phyloP scores from a whole-genome alignment of 2,113 vertebrate species.

The Sigmodon hispidus region DNA sequence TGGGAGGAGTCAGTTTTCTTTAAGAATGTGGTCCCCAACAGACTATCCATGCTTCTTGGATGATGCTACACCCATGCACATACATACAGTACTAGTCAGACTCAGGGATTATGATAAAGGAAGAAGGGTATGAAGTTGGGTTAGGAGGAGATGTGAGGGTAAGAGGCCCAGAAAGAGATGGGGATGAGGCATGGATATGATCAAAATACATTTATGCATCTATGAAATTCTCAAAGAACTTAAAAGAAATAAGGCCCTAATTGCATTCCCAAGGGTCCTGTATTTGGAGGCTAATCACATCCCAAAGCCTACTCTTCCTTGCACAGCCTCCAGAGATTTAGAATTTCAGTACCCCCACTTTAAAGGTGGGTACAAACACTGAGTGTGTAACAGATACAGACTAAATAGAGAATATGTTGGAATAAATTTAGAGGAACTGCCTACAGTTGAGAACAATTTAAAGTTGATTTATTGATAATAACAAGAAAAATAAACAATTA shows the following conservation, averaged over 20 bases:
- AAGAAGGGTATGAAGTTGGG: neutral
- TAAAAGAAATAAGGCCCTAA: neutral
- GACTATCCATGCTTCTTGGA: no score
- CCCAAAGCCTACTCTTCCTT: neutral
- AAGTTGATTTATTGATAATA: conserved; percentile 56
- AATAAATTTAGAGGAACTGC: conserved; percentile 38
- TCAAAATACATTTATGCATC: neutral
- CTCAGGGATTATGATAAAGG: neutral
- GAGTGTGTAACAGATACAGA: neutral
- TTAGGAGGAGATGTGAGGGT: neutral
- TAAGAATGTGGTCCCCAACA: neutral
- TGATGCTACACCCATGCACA: no score
- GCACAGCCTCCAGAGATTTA: no score
- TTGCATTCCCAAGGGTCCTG: neutral
- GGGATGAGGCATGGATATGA: neutral
- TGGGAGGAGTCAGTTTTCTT: neutral
- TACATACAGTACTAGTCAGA: neutral
- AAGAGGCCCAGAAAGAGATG: neutral
- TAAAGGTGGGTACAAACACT: neutral
- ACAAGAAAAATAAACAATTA: conserved; percentile 56
- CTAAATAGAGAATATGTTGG: neutral
- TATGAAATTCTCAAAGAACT: neutral
- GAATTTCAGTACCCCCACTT: neutral
- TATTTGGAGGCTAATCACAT: neutral
- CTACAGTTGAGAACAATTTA: conserved; percentile 11